These are phyloP conservation scores for Caenorhabditis remanei DNA, from an alignment of 1,140 invertebrate species.

Conservation along the genomic window DNA sequence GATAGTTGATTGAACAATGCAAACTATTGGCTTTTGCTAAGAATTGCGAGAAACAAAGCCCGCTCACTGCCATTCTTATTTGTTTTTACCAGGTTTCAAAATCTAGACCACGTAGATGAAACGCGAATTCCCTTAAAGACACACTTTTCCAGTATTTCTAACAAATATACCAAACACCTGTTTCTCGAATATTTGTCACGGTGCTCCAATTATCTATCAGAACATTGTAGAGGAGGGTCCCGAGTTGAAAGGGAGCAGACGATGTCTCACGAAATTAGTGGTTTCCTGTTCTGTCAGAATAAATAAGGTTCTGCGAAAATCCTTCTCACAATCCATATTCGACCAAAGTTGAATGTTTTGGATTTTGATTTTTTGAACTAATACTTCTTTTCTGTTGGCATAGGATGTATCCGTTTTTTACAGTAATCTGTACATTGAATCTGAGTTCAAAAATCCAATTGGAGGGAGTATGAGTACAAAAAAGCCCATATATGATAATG, in stretches of 20 bases:
- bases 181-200: neutral
- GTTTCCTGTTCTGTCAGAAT: constrained; percentile 34
- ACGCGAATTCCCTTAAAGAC: neutral
- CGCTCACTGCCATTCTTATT: too few species aligned
- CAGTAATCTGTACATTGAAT: too few species aligned
- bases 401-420: too few species aligned
- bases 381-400: too few species aligned
- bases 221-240: neutral
- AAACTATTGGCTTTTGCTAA: too few species aligned
- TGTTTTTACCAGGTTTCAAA: too few species aligned
- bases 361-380: neutral
- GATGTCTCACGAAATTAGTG: constrained; percentile 43
- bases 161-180: neutral
- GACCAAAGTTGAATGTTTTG: neutral
- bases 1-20: too few species aligned
- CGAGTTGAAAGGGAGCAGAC: constrained; percentile 17
- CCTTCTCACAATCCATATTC: neutral
- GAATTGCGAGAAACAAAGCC: too few species aligned
- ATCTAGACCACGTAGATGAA: too few species aligned
- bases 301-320: constrained; percentile 11
- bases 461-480: too few species aligned
- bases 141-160: neutral
- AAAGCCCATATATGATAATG: too few species aligned
- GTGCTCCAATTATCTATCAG: neutral
- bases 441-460: too few species aligned